Percentiles rank a stretch among this genome's conserved stretches.
Evolutionary conservation across 2,888 invertebrate species (phyloP).

Genomic region (Micoletzkya japonica): DNA sequence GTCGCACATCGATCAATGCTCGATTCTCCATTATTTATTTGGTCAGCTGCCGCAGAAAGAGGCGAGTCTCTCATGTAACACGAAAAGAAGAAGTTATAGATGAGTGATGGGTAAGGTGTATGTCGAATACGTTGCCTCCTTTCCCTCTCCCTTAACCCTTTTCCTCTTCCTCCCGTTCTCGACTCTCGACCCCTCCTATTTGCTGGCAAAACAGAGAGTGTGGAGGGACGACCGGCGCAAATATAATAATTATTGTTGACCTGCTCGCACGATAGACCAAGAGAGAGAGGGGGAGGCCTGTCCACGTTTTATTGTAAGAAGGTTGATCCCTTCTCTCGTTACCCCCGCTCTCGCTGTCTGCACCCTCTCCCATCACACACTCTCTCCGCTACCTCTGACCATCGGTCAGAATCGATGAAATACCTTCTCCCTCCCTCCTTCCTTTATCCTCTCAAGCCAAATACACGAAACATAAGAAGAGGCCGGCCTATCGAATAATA

Average conservation of each 20-base stretch:
- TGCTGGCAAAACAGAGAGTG: conserved; percentile 20
- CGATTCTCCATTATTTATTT: not conserved
- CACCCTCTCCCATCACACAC: not conserved
- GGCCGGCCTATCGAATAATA: not conserved
- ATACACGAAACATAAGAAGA: conserved; percentile 11
- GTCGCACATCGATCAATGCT: not conserved
- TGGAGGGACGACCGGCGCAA: not conserved
- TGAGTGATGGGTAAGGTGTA: too few species aligned
- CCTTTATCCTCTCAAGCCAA: not conserved
- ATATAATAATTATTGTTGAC: conserved; percentile 28
- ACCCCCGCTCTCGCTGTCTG: conserved; percentile 6
- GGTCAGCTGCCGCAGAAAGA: conserved; percentile 9
- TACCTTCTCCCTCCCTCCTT: not conserved
- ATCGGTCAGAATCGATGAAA: not conserved
- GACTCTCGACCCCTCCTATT: not conserved
- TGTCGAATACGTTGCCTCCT: too few species aligned
- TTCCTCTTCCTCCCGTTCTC: not conserved
- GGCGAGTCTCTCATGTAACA: too few species aligned
- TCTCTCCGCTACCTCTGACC: not conserved
- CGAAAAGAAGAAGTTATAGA: not conserved
- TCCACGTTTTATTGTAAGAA: conserved; percentile 1
- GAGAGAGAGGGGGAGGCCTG: not conserved
- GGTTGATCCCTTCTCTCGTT: not conserved
- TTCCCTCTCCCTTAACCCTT: too few species aligned
- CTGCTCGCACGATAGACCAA: not conserved